Conservation (phyloP, 2,797 vertebrate genomes). For the Notolabrus celidotus region DNA sequence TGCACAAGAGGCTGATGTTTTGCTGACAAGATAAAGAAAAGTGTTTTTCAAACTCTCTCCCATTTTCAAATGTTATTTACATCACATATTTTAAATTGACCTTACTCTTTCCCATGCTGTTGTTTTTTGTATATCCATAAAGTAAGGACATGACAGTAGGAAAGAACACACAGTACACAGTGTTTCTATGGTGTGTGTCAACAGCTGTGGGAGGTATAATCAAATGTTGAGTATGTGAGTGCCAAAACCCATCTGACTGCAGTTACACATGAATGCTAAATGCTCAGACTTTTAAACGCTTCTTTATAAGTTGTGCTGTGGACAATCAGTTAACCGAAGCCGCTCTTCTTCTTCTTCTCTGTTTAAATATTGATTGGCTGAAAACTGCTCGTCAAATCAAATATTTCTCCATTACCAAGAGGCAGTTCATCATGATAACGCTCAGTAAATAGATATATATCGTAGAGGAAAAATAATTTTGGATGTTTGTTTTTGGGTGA, state of each 20-base stretch:
- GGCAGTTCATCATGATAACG: background rate
- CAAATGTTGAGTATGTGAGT: conserved; percentile 14
- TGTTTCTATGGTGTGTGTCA: conserved; percentile 1
- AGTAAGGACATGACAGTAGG: background rate
- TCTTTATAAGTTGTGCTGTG: conserved; percentile 42
- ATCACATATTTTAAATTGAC: conserved; percentile 29
- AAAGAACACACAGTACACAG: too few species aligned
- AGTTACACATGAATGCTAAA: conserved; percentile 8
- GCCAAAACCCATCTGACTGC: conserved; percentile 36
- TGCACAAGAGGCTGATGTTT: conserved; percentile 19
- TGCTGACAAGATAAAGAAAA: background rate
- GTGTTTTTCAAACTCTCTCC: too few species aligned
- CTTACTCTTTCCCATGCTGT: background rate
- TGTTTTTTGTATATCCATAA: conserved; percentile 33
- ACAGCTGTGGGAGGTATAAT: conserved; percentile 17
- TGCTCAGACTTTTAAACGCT: conserved; percentile 9
- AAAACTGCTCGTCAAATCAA: background rate
- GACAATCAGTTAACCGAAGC: conserved; percentile 77
- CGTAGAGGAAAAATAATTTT: background rate
- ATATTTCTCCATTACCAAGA: background rate
- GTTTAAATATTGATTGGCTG: conserved; percentile 5
- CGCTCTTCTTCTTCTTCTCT: conserved; percentile 38
- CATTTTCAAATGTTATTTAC: conserved; percentile 24
- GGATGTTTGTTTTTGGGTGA: background rate
- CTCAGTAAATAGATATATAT: conserved; percentile 2